Evolutionary conservation across 2,888 invertebrate species (phyloP), one percentile per base, ranked within the genome.

Genomic region (Bellardia bayeri): DNA sequence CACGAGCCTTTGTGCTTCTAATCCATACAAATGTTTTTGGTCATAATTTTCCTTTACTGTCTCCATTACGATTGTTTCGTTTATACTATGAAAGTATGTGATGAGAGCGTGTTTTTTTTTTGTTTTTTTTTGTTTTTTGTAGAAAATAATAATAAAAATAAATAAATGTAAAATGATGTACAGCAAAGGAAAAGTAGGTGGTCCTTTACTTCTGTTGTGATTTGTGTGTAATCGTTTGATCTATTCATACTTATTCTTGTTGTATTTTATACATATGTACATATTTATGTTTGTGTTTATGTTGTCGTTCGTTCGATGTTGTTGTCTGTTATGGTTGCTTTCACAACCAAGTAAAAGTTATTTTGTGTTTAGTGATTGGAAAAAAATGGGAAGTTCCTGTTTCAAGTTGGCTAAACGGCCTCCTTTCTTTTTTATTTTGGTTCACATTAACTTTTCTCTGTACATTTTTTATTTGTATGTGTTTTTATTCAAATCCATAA

Each of bases 381-480:
- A 83, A 88, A 86, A 89, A 89, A 78, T 88, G 87, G 89, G 89
- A 82, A 86, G 89, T 89, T 88, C 87, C 87, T 88, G 82, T 82
- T 87, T 87, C 87, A 79, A 87, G 82, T 87, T 82, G 85, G 82
- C 66, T 75, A 75, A 82, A 54, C 82, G 82, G 78, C 85, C 82
- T 64, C 82, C 85, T 64, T 54, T 76, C 74, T 78, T 56, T 58
- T 68, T 14, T 56, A 30, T 63, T 66, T 64, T 42, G 40, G 0
- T 64, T 69, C 5, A 23, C 23, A 81, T 68, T 54, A 63, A 37
- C 14, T 64, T 13, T 76, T 56, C 30, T 81, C 81, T 71, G 5
- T 5, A 58, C 9, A 23, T 54, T 37, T 16, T 61, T 61, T 61
- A 14, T 61, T 30, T 64, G 8, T 54, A 37, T 56, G 56, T 56